phyloP scores from a whole-genome alignment of 2,888 invertebrate genomes.

The Dysmachus trigonus region DNA sequence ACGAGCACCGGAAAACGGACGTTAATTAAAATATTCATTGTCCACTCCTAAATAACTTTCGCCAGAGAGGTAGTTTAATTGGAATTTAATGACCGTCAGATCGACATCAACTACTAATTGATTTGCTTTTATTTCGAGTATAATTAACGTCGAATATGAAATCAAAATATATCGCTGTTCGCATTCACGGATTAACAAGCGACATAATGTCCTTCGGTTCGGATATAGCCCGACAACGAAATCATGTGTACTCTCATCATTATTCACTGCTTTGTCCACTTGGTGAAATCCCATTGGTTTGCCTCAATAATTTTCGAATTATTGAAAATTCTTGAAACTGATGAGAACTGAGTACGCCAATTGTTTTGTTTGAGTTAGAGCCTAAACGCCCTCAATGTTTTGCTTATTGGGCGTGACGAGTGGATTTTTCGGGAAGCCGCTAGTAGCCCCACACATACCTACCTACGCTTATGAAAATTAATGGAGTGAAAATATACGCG shows the following conservation, averaged over 20 bases:
- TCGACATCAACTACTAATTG: background rate
- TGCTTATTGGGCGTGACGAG: background rate
- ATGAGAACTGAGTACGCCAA: background rate
- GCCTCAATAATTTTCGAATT: background rate
- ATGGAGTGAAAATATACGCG: background rate
- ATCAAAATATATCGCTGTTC: background rate
- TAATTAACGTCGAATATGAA: background rate
- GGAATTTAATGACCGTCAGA: background rate
- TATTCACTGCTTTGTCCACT: background rate
- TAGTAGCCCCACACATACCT: background rate
- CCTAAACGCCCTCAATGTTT: background rate
- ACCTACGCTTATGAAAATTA: background rate
- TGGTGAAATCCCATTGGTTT: background rate
- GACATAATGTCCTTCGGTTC: background rate
- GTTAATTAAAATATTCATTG: background rate
- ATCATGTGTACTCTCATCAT: background rate
- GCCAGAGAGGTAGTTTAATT: background rate
- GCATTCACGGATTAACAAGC: background rate
- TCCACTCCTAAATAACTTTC: background rate
- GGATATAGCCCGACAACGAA: background rate
- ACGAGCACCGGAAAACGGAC: background rate
- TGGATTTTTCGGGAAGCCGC: background rate
- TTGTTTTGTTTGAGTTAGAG: background rate
- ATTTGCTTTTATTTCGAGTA: background rate
- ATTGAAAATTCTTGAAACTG: background rate